A percentile compares a stretch with the other conserved stretches of the same genome.
These are phyloP conservation scores for Temnothorax nylanderi DNA, from an alignment of 1,140 invertebrate genomes.

Conservation along the genomic window DNA sequence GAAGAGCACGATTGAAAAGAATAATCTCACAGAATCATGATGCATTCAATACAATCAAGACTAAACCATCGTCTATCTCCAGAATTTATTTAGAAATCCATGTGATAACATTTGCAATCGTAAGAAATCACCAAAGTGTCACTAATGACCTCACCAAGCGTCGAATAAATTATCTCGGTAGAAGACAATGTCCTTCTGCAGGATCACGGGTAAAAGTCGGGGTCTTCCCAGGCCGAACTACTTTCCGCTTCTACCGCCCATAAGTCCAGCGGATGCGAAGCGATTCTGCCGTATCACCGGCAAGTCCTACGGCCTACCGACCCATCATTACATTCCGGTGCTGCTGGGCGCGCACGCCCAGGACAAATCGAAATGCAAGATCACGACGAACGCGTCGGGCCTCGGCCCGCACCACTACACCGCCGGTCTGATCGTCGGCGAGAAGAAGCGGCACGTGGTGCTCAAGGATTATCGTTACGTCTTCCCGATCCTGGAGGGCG, in stretches of 20 bases:
- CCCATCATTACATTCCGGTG: conserved; percentile 93
- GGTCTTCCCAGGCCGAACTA: conserved; percentile 94
- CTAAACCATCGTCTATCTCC: not conserved
- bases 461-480: conserved; percentile 91
- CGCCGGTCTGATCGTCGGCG: conserved; percentile 86
- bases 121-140: not conserved
- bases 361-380: conserved; percentile 88
- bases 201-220: conserved; percentile 92
- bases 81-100: not conserved
- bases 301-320: conserved; percentile 91
- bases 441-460: conserved; percentile 88
- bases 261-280: conserved; percentile 92
- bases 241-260: conserved; percentile 92
- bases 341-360: conserved; percentile 87
- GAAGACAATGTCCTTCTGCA: conserved; percentile 89
- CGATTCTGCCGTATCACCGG: conserved; percentile 93
- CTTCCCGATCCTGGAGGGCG: conserved; percentile 89
- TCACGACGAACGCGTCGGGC: conserved; percentile 87
- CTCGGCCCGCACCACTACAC: conserved; percentile 87
- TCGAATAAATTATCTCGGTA: conserved; percentile 52
- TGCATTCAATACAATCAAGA: not conserved
- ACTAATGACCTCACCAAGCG: not conserved
- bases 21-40: not conserved
- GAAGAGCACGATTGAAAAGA: not conserved
- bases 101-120: not conserved